These are phyloP conservation scores for Porites australiensis DNA, from an alignment of 64 coral and sea anemone genomes.

Conservation along the genomic window DNA sequence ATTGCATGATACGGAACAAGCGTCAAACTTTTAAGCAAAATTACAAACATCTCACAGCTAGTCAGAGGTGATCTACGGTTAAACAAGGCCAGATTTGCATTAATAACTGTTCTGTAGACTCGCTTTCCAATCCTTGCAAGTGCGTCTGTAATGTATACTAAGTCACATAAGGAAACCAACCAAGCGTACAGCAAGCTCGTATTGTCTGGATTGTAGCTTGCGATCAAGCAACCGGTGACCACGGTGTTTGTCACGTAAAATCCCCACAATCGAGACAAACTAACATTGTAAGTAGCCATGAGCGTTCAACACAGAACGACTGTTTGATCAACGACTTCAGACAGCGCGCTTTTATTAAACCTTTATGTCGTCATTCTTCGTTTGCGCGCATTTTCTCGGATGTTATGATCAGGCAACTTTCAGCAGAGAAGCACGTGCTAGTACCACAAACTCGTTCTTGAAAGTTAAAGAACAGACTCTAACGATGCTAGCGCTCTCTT, in stretches of 20 bases:
- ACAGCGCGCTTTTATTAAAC: not conserved
- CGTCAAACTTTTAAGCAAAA: not conserved
- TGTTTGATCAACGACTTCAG: not conserved
- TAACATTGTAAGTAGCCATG: not conserved
- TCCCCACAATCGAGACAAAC: slow-evolving; percentile 20
- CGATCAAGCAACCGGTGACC: slow-evolving; percentile 46
- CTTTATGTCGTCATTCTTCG: not conserved
- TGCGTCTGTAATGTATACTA: slow-evolving; percentile 56
- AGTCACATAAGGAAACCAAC: slow-evolving; percentile 66
- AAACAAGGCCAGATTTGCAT: not conserved
- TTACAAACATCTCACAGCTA: not conserved
- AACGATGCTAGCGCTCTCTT: too few species aligned
- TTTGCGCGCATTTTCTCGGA: too few species aligned
- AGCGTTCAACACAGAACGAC: too few species aligned
- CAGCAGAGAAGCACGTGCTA: too few species aligned
- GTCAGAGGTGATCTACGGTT: not conserved
- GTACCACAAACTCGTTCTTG: too few species aligned
- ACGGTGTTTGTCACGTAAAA: slow-evolving; percentile 38
- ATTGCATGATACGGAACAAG: not conserved
- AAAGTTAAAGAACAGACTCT: too few species aligned
- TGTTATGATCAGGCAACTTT: too few species aligned
- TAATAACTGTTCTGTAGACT: not conserved
- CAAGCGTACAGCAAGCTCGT: slow-evolving; percentile 45
- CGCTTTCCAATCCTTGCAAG: slow-evolving; percentile 6
- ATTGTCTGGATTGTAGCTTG: slow-evolving; percentile 29